phyloP scores from a whole-genome alignment of 2,888 invertebrate species.

The Gisinianus flammeolus region DNA sequence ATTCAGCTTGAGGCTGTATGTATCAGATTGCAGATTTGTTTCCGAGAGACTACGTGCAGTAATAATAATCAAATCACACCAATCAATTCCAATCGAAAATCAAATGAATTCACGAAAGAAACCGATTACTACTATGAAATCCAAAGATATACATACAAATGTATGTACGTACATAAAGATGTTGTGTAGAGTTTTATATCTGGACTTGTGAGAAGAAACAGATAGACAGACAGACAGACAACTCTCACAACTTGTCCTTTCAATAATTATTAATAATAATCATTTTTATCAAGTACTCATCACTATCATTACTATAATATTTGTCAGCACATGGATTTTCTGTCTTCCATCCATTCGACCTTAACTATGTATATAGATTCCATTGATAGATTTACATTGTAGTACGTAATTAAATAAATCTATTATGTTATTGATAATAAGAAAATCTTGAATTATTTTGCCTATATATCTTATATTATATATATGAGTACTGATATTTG shows the following conservation, averaged over 20 bases:
- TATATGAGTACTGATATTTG: no score
- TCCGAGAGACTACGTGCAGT: neutral
- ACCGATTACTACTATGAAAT: neutral
- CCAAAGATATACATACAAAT: no score
- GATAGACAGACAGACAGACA: neutral
- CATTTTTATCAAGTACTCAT: neutral
- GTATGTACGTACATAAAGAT: no score
- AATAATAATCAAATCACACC: slow-evolving; percentile 34
- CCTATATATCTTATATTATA: no score
- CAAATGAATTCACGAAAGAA: slow-evolving; percentile 18
- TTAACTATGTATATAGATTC: neutral
- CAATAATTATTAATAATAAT: neutral
- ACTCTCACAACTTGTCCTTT: neutral
- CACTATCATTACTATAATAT: neutral
- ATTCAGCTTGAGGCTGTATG: neutral
- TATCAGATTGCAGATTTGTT: neutral
- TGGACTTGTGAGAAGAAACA: neutral
- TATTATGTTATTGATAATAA: no score
- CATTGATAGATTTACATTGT: no score
- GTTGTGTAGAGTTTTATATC: neutral
- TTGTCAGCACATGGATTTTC: no score
- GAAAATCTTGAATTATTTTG: no score
- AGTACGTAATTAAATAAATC: no score
- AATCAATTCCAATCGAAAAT: slow-evolving; percentile 38
- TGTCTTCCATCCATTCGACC: neutral